Conservation (phyloP, 2,797 vertebrate genomes). For the Macropus fuliginosus region DNA sequence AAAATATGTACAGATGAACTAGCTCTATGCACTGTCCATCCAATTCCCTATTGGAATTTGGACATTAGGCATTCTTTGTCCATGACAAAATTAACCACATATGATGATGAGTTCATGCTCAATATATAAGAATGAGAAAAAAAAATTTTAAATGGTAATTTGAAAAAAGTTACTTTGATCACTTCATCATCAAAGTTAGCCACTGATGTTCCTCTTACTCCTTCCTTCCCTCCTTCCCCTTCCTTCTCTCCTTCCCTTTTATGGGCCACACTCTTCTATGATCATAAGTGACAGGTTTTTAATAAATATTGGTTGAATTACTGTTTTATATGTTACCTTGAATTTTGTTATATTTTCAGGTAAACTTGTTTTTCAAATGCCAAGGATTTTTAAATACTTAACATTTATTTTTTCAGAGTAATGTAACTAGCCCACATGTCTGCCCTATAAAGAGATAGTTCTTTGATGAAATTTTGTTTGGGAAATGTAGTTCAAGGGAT, state of each 20-base stretch:
- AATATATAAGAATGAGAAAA: background rate
- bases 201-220: background rate
- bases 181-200: background rate
- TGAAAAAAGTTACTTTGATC: background rate
- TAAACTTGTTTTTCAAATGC: background rate
- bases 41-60: background rate
- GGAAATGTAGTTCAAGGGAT: background rate
- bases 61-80: background rate
- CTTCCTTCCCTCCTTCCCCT: background rate
- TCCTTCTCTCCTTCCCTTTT: background rate
- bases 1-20: background rate
- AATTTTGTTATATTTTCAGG: background rate
- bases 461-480: background rate
- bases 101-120: background rate
- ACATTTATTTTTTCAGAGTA: background rate
- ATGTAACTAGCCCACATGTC: background rate
- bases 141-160: background rate
- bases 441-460: background rate
- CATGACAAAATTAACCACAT: background rate
- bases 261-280: background rate
- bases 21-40: background rate
- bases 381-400: background rate
- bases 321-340: background rate
- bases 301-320: background rate
- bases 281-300: background rate